These are phyloP conservation scores for Therioaphis trifolii DNA, from an alignment of 2,888 invertebrate species.

Conservation along the genomic window DNA sequence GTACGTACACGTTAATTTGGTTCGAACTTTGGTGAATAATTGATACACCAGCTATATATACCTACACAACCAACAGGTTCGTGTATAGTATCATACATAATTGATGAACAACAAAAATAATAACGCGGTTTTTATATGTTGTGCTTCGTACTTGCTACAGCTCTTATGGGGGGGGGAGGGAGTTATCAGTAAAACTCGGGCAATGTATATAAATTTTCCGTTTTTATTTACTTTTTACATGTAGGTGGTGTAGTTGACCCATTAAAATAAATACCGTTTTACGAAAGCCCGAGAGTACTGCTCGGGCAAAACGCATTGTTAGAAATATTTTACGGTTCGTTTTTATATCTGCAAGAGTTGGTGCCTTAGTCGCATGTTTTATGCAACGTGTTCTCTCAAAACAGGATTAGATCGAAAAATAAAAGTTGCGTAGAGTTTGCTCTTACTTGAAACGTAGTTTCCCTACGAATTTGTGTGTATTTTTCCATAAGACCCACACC, in stretches of 20 bases:
- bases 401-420: not conserved
- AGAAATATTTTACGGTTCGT: constrained; percentile 18
- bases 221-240: constrained; percentile 36
- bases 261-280: constrained; percentile 32
- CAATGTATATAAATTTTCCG: not conserved
- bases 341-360: constrained; percentile 13
- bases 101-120: constrained; percentile 5
- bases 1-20: constrained; percentile 17
- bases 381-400: not conserved
- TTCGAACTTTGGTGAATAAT: constrained; percentile 44
- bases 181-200: not conserved
- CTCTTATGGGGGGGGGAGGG: too few relatives aligned
- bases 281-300: not conserved
- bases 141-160: too few relatives aligned
- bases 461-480: not conserved
- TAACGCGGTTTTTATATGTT: constrained; percentile 8
- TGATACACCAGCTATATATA: constrained; percentile 8
- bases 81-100: not conserved
- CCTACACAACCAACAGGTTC: constrained; percentile 33
- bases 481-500: not conserved
- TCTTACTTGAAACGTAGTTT: not conserved
- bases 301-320: not conserved
- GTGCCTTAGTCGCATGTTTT: constrained; percentile 21
- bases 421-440: not conserved
- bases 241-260: constrained; percentile 5